phyloP scores from a whole-genome alignment of 1,140 invertebrate genomes.

The Pantala flavescens region DNA sequence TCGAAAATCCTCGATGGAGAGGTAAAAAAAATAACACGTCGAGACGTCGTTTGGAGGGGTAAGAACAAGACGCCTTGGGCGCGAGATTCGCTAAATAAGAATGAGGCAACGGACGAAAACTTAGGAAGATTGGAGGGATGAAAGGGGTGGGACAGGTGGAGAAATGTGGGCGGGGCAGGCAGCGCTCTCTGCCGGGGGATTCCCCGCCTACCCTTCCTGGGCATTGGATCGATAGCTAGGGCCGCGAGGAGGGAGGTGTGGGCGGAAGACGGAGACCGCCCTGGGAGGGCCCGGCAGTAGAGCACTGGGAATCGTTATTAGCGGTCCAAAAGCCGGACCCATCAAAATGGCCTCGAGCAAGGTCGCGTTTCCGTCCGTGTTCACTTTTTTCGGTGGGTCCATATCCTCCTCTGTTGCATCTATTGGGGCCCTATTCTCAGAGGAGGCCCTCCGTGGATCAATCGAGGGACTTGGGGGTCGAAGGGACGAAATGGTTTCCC shows the following conservation, averaged over 20 bases:
- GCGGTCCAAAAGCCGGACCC: neutral
- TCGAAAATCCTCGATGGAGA: neutral
- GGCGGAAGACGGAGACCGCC: neutral
- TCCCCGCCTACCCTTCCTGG: neutral
- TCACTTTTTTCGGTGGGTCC: too few relatives aligned
- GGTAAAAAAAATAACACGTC: neutral
- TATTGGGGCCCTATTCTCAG: too few relatives aligned
- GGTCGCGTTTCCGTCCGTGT: neutral
- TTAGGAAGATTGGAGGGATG: neutral
- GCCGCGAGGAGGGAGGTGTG: neutral
- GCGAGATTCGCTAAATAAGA: neutral
- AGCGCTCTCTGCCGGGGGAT: neutral
- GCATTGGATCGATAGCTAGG: neutral
- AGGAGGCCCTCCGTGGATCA: too few relatives aligned
- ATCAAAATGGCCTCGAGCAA: slow-evolving; percentile 1
- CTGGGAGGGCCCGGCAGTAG: neutral
- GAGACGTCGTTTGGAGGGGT: neutral
- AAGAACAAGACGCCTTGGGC: too few relatives aligned
- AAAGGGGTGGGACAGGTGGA: neutral
- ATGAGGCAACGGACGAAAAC: neutral
- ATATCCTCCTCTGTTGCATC: too few relatives aligned
- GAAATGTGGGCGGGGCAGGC: neutral
- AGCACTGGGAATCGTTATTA: neutral
- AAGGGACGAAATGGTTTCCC: too few relatives aligned
- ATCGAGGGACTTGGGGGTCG: too few relatives aligned